phyloP scores from a whole-genome alignment of 1,140 invertebrate genomes.

The Cotesia chilonis region DNA sequence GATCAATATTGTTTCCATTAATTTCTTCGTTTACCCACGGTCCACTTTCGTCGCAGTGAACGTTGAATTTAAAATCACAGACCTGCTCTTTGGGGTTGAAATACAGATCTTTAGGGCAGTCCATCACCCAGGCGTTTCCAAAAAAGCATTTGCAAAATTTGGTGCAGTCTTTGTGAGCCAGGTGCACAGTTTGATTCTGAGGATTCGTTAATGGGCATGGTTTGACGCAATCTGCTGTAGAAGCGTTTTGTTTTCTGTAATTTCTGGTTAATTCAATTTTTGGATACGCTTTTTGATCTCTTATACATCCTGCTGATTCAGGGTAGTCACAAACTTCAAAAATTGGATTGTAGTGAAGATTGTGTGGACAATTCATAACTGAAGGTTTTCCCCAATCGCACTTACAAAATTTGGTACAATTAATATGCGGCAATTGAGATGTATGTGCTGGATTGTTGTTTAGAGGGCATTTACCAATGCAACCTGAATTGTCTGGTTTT shows the following conservation, averaged over 20 bases:
- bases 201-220: too few species aligned
- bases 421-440: slow-evolving; percentile 42
- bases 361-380: slow-evolving; percentile 46
- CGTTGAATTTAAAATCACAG: slow-evolving; percentile 64
- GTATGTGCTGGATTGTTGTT: neutral
- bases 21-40: neutral
- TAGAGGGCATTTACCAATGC: slow-evolving; percentile 33
- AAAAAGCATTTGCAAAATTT: slow-evolving; percentile 68
- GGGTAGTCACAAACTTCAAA: slow-evolving; percentile 59
- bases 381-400: slow-evolving; percentile 46
- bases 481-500: neutral
- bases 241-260: too few species aligned
- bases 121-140: slow-evolving; percentile 53
- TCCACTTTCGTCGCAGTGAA: slow-evolving; percentile 49
- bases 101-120: slow-evolving; percentile 62
- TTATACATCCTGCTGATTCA: neutral
- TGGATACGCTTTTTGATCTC: slow-evolving; percentile 30
- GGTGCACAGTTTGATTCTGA: slow-evolving; percentile 47
- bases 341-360: slow-evolving; percentile 64
- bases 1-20: neutral
- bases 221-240: too few species aligned
- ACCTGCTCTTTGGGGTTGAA: slow-evolving; percentile 62
- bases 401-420: slow-evolving; percentile 52
- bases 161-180: slow-evolving; percentile 63
- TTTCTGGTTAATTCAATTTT: too few species aligned